phyloP scores from a whole-genome alignment of 2,888 invertebrate genomes.

The Drosophila rubida region DNA sequence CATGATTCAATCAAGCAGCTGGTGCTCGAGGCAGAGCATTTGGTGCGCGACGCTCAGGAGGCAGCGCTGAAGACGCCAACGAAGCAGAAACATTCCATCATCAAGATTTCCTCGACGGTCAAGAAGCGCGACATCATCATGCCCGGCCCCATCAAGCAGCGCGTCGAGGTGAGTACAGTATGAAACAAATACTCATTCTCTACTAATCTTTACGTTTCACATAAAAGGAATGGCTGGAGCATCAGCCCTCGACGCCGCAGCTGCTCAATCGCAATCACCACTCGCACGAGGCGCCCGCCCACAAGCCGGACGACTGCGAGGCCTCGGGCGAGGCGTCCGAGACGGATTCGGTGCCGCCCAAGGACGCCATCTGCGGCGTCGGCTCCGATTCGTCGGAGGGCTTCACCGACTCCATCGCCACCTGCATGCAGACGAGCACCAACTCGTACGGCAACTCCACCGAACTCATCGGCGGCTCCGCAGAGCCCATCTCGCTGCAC shows the following conservation, averaged over 20 bases:
- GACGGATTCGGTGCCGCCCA: conserved; percentile 86
- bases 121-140: conserved; percentile 84
- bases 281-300: conserved; percentile 26
- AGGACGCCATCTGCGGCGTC: conserved; percentile 80
- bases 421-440: conserved; percentile 86
- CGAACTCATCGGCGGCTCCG: conserved; percentile 87
- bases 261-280: conserved; percentile 61
- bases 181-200: background rate
- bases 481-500: conserved; percentile 86
- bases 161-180: conserved; percentile 81
- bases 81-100: conserved; percentile 82
- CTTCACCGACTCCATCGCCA: conserved; percentile 90
- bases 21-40: conserved; percentile 92
- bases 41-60: conserved; percentile 87
- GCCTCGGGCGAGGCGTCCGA: conserved; percentile 94
- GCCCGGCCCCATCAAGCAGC: conserved; percentile 84
- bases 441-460: conserved; percentile 86
- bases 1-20: conserved; percentile 90
- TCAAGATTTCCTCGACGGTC: conserved; percentile 83
- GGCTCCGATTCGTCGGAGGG: conserved; percentile 92
- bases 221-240: conserved; percentile 85
- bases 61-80: conserved; percentile 83
- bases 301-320: conserved; percentile 87
- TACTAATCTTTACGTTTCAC: too few species aligned
- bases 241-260: conserved; percentile 80